A percentile compares a stretch with the other conserved stretches of the same genome.
Conservation (phyloP, 2,888 invertebrate genomes). For the Torymus tubicola region DNA sequence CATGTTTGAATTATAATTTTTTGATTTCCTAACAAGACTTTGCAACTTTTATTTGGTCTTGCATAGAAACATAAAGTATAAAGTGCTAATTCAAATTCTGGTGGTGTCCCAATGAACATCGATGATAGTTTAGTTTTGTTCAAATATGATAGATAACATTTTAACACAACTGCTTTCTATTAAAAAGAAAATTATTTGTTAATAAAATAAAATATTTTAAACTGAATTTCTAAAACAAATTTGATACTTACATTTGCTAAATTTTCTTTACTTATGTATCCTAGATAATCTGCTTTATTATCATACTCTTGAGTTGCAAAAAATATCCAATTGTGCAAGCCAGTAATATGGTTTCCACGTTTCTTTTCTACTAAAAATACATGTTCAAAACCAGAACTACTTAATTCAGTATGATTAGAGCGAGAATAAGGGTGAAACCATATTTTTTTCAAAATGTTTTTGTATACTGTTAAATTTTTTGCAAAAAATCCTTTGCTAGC, state of each 20-base stretch:
- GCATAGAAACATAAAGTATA: constrained; percentile 79
- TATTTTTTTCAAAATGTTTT: constrained; percentile 65
- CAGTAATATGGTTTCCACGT: constrained; percentile 74
- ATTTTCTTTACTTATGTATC: constrained; percentile 69
- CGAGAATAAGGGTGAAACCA: constrained; percentile 77
- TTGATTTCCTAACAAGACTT: constrained; percentile 72
- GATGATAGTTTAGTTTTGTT: constrained; percentile 73
- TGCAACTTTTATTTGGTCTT: constrained; percentile 76
- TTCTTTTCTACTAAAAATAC: constrained; percentile 80
- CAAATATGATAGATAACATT: constrained; percentile 73
- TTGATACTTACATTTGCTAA: constrained; percentile 66
- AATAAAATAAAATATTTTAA: neutral
- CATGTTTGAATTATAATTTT: constrained; percentile 75
- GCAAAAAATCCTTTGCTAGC: constrained; percentile 61
- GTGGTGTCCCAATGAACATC: constrained; percentile 78
- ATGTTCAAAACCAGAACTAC: constrained; percentile 81
- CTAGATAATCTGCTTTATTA: constrained; percentile 75
- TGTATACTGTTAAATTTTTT: constrained; percentile 63
- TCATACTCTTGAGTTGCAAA: constrained; percentile 77
- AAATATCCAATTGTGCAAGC: constrained; percentile 80
- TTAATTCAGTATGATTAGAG: constrained; percentile 65
- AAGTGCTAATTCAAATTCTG: constrained; percentile 80
- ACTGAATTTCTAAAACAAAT: neutral
- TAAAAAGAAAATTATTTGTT: constrained; percentile 51
- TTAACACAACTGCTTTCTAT: constrained; percentile 72